A percentile compares a stretch with the other conserved stretches of the same genome.
Conservation (phyloP, 2,113 vertebrate species). For the Tragelaphus imberbis region DNA sequence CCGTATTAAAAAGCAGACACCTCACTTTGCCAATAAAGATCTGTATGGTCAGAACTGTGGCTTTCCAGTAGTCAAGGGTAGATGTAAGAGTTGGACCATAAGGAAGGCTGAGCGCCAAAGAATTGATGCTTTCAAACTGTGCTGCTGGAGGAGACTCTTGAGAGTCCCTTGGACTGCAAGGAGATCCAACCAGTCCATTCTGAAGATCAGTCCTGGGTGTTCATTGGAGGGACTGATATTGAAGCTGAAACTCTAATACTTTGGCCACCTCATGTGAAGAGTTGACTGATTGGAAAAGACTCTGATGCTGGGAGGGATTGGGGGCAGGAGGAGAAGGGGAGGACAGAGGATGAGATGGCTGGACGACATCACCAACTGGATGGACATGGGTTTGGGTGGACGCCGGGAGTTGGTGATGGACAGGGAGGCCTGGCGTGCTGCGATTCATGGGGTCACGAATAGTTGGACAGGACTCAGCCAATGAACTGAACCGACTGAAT, state of each 20-base stretch:
- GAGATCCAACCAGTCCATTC: not conserved
- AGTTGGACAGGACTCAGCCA: not conserved
- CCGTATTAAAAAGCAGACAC: not conserved
- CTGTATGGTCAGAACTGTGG: not conserved
- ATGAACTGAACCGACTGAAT: not conserved
- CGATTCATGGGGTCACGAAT: accelerated
- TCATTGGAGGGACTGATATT: not conserved
- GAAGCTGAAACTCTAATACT: not conserved
- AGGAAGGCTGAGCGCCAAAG: not conserved
- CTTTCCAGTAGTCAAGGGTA: not conserved
- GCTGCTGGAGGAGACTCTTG: no score
- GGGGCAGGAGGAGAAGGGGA: not conserved
- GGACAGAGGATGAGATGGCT: not conserved
- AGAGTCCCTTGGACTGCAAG: not conserved
- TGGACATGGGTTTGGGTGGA: not conserved
- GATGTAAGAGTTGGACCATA: not conserved
- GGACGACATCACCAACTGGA: not conserved
- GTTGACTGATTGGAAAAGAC: not conserved
- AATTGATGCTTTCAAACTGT: not conserved
- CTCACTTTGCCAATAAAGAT: not conserved
- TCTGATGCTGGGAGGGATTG: not conserved
- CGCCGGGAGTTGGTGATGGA: not conserved
- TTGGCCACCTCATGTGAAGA: accelerated
- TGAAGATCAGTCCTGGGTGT: not conserved
- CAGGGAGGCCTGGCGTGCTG: not conserved